Evolutionary conservation across 2,888 invertebrate species (phyloP), one percentile per base, ranked within the genome.

Genomic region (Neocrepidodera transversa): DNA sequence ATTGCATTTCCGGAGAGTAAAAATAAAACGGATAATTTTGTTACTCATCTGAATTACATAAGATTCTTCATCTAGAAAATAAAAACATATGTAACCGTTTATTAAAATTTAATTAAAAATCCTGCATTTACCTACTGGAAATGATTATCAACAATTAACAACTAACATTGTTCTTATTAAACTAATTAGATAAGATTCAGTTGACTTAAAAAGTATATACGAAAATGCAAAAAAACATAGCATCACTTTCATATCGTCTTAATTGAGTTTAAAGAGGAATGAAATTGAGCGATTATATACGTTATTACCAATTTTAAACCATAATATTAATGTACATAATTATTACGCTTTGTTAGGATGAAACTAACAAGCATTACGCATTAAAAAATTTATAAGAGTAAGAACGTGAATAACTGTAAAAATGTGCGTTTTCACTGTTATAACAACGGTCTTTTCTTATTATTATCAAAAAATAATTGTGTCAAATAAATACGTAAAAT

Each of bases 201-300:
- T 28, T 45, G 26, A 23, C 13, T 45, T 28, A 42, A n/a, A 42
- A 42, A n/a, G 11, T 42, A 18, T 42, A 18, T 42, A 45, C 11
- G 43, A 43, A 43, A 43, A 43, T 43, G 7, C 3, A 14, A 35
- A 35, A 40, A 16, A 16, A 11, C 23, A 4, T 23, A 23, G 14
- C 14, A 38, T 42, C 43, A 43, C 23, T 43, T 43, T 45, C 45
- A 26, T 26, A 26, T 28, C 8, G 6, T 45, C 16, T 28, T 28
- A 45, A 45, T 45, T 45, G 52, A 53, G 23, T 5, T 45, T 53
- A 53, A 53, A 53, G 18, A 43, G 20, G 43, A 32, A 43, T 43
- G 16, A 53, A 53, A 53, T 32, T 43, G 53, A 35, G 30, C 40
- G 26, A 40, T 52, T 52, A 52, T 35, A 16, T 35, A 23, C 26